Base-by-base conservation (phyloP, 2,113 vertebrate species). In the Lynx canadensis region DNA sequence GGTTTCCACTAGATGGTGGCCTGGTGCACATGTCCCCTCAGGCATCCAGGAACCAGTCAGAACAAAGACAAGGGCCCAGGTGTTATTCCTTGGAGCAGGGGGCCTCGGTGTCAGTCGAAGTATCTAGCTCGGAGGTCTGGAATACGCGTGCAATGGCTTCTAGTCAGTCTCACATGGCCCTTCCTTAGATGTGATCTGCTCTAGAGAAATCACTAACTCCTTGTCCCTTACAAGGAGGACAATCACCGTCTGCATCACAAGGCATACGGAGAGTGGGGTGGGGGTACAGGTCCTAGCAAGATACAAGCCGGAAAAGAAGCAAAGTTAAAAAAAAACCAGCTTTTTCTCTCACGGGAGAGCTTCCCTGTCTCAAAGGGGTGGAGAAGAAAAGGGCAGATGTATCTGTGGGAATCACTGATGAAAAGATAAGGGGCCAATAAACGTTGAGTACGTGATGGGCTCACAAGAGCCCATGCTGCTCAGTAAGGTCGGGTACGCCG, bases 401-500 rank as follows among this genome's bases (percentile, higher is more conserved):
- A 27, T 12, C 21, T 21, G 11, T 4, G 14, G 23, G 31, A 69
- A 21, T 50, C 71, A 11, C 7, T 11, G 69, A 60, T 52, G 55
- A 48, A 83, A 85, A 73, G 36, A 33, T 6, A n/a, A 19, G 12
- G 21, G 65, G 14, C 3, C 33, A 50, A 14, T 8, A 45, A 33
- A 11, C 0, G 7, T 10, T 10, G n/a, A 41, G 10, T 13, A 31
- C 9, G 3, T 12, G 65, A n/a, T 7, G 33, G 66, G 15, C 7
- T 3, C 66, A n/a, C 66, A n/a, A 68, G 66, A 69, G 57, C 57
- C 33, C 66, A n/a, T 16, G 5, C 11, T 21, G 8, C 5, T 7
- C 12, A 4, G 5, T 1, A 3, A 5, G 5, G n/a, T 1, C 27
- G 1, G 3, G 2, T 4, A 31, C 10, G 15, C 69, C 3, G 0